Percentiles rank a stretch among this genome's conserved stretches.
Evolutionary conservation across 2,113 vertebrate genomes (phyloP).

Genomic region (Xenus cinereus): DNA sequence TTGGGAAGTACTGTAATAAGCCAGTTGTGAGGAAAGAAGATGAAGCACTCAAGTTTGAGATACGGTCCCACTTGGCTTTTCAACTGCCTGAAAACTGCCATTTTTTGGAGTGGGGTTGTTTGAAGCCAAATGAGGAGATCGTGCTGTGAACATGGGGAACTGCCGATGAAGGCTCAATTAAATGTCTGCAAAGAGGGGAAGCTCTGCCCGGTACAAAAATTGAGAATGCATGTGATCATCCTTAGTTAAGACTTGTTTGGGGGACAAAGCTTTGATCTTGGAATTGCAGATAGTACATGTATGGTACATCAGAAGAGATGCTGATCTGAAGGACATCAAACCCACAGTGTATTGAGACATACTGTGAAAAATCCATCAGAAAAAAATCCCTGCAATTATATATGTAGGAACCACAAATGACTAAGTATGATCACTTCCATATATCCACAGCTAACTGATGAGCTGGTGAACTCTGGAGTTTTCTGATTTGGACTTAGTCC

Average conservation of each 20-base stretch:
- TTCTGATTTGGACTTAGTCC: neutral
- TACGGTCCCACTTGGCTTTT: neutral
- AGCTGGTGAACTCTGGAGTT: neutral
- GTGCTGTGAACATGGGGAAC: neutral
- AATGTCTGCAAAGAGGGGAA: neutral
- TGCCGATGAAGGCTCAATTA: neutral
- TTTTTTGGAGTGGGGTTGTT: neutral
- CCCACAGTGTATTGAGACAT: neutral
- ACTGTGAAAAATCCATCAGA: neutral
- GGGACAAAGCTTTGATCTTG: neutral
- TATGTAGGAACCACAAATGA: neutral
- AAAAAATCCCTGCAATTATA: neutral
- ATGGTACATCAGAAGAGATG: neutral
- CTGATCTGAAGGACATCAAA: neutral
- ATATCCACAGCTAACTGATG: neutral
- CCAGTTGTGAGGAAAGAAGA: neutral
- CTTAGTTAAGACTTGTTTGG: neutral
- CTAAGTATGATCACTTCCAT: neutral
- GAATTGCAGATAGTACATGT: neutral
- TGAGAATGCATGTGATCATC: neutral
- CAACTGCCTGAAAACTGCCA: neutral
- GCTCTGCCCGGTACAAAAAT: neutral
- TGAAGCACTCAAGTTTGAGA: neutral
- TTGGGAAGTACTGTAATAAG: neutral
- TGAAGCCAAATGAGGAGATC: neutral